Base-by-base conservation (phyloP, 2,797 vertebrate genomes). In the Sebastes matsubarae region DNA sequence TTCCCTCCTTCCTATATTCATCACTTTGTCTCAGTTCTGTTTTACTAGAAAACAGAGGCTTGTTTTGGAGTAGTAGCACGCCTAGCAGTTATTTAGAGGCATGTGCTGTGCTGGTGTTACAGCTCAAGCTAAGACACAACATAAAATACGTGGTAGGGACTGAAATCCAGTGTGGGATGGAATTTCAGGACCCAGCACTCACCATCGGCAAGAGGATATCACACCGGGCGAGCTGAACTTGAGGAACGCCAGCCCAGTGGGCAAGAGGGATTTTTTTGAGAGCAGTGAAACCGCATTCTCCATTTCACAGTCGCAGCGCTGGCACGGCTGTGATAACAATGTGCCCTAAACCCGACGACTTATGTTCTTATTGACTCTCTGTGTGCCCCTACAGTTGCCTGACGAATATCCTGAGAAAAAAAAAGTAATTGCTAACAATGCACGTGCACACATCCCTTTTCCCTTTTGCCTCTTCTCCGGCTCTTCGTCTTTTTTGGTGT, bases 251-350 rank as follows among this genome's bases (percentile, higher is more conserved):
- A 57, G 84, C 79, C 87, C 79, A 78, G 83, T 85, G 81, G 86
- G 87, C n/a, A 54, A 85, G 71, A 82, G 74, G 46, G 67, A 63
- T 84, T 81, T 88, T 80, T 88, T 80, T 81, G 18, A 75, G 38
- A 83, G 83, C 64, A 16, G n/a, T 38, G 29, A 85, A 87, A 87
- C 70, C 22, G 11, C 65, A 80, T 80, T 90, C 74, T 91, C 71
- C 63, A 84, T 90, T 91, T 87, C 88, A 89, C 85, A 87, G 86
- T 86, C 38, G 32, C 83, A 88, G 87, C 84, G 4, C 83, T 82
- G 88, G 83, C 75, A 64, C 77, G 34, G 83, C 80, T 80, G 78
- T 85, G 90, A 90, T 90, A 92, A 92, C 88, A 89, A 85, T 88
- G 81, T 71, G 86, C 86, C 88, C 85, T 75, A 77, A 92, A 91